A percentile compares a stretch with the other conserved stretches of the same genome.
phyloP scores from a whole-genome alignment of 2,797 vertebrate species.

The Glossophaga mutica region DNA sequence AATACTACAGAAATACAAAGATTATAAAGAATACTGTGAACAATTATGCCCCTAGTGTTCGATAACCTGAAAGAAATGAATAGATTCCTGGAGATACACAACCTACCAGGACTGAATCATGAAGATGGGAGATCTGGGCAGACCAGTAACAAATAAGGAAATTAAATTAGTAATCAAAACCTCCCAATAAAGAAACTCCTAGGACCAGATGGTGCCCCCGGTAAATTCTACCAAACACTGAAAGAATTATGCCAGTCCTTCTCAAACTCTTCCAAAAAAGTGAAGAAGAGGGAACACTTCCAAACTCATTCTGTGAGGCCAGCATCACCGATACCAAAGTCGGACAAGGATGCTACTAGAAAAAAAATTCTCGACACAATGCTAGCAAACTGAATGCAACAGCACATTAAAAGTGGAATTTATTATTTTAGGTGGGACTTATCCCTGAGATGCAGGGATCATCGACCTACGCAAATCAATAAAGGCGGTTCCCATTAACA shows the following conservation, averaged over 20 bases:
- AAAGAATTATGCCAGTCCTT: not conserved
- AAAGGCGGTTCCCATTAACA: not conserved
- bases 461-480: not conserved
- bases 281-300: too few species aligned
- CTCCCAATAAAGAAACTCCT: not conserved
- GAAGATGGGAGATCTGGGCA: not conserved
- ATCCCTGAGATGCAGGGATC: not conserved
- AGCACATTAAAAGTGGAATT: too few species aligned
- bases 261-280: too few species aligned
- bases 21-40: too few species aligned
- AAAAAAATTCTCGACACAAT: not conserved
- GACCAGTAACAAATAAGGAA: not conserved
- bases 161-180: not conserved
- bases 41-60: not conserved
- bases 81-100: too few species aligned
- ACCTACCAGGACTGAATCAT: not conserved
- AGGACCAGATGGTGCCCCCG: too few species aligned
- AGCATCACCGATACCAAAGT: too few species aligned
- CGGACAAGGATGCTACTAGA: not conserved
- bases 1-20: too few species aligned
- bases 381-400: not conserved
- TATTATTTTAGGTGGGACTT: not conserved
- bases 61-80: not conserved
- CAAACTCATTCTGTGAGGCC: too few species aligned
- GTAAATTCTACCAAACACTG: not conserved